Conservation (phyloP, 2,888 invertebrate genomes). For the Dynastes tityus region DNA sequence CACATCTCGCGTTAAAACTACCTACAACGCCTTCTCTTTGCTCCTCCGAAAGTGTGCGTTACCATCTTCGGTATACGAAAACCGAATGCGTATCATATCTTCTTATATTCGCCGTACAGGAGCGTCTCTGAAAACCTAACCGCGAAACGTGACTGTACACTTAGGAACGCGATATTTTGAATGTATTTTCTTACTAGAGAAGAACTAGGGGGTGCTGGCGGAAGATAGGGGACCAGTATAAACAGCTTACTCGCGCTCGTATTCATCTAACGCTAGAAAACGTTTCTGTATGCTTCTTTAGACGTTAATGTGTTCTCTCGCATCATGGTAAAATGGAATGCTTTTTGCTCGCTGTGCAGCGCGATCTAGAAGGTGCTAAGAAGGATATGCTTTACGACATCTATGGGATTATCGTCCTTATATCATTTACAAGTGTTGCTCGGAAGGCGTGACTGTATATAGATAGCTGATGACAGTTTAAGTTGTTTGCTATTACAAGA, state of each 20-base stretch:
- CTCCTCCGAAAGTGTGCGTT: no score
- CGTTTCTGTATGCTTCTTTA: not conserved
- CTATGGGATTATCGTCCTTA: not conserved
- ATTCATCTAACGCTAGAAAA: not conserved
- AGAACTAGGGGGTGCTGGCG: not conserved
- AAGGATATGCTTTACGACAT: not conserved
- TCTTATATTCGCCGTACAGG: not conserved
- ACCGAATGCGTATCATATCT: no score
- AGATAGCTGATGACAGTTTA: not conserved
- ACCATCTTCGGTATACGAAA: no score
- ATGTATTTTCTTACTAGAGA: slow-evolving; percentile 4
- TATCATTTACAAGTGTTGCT: not conserved
- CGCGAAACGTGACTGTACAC: slow-evolving; percentile 9
- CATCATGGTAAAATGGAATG: not conserved
- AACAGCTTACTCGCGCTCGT: not conserved
- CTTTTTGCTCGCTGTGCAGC: not conserved
- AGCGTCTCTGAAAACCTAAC: not conserved
- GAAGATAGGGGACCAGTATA: not conserved
- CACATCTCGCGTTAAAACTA: no score
- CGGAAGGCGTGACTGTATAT: not conserved
- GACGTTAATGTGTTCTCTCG: not conserved
- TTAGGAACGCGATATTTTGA: not conserved
- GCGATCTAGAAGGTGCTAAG: not conserved
- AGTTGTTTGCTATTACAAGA: not conserved
- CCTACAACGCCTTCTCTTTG: no score